Conservation (phyloP, 2,113 vertebrate species). For the Hydrochoerus hydrochaeris region DNA sequence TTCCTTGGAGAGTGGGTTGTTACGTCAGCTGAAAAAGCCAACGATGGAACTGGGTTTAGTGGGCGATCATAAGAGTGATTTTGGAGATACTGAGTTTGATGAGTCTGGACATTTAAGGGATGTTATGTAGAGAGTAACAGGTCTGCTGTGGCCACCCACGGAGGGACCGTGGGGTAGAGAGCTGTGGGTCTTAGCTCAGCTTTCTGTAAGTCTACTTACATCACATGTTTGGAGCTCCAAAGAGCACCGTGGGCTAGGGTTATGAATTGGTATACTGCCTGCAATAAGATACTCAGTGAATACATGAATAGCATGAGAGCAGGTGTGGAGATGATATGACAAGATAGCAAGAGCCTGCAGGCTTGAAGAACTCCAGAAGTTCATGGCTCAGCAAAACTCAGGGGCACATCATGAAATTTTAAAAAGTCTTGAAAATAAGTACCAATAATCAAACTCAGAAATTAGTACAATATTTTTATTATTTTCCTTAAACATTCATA, state of each 20-base stretch:
- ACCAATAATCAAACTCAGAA: not conserved
- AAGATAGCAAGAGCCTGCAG: not conserved
- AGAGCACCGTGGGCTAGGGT: not conserved
- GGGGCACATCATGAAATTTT: not conserved
- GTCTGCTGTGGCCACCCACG: not conserved
- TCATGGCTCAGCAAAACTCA: not conserved
- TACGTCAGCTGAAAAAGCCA: not conserved
- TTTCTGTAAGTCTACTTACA: not conserved
- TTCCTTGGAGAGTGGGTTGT: not conserved
- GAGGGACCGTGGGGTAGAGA: not conserved
- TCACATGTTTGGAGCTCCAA: not conserved
- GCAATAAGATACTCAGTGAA: not conserved
- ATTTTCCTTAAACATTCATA: not conserved
- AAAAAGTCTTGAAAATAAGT: not conserved
- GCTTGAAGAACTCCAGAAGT: not conserved
- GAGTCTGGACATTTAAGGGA: not conserved
- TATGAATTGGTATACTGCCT: not conserved
- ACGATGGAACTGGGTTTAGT: not conserved
- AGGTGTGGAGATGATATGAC: not conserved
- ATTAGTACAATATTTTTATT: not conserved
- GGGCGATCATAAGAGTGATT: not conserved
- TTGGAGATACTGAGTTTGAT: not conserved
- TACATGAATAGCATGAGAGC: not conserved
- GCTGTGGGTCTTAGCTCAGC: not conserved
- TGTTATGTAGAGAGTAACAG: not conserved